phyloP scores from a whole-genome alignment of 2,113 vertebrate species.

The Canis aureus region DNA sequence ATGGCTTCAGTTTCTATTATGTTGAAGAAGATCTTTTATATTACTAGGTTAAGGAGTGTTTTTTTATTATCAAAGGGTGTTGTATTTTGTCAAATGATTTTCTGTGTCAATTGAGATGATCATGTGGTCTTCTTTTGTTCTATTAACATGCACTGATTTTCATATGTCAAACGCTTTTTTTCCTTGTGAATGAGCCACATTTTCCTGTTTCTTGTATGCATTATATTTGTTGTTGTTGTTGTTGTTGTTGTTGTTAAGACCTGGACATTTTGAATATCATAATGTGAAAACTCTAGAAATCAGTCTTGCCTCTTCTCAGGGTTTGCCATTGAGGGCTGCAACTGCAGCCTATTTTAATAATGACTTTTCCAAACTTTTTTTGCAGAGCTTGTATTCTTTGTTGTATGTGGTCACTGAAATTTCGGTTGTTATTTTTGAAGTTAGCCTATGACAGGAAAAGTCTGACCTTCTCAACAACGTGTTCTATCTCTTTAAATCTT shows the following conservation, averaged over 20 bases:
- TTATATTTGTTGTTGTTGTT: neutral
- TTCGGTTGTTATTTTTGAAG: neutral
- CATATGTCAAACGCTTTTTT: neutral
- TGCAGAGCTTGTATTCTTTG: neutral
- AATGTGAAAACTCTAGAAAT: neutral
- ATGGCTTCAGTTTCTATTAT: neutral
- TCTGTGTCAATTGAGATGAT: neutral
- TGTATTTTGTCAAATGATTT: neutral
- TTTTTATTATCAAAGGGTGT: neutral
- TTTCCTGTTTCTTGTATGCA: neutral
- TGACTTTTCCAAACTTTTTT: neutral
- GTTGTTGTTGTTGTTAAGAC: neutral
- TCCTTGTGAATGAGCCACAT: neutral
- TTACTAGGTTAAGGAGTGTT: neutral
- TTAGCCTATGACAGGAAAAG: neutral
- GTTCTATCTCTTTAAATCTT: neutral
- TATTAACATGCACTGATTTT: neutral
- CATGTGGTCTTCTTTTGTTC: neutral
- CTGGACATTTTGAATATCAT: neutral
- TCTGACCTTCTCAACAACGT: neutral
- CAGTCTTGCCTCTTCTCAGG: neutral
- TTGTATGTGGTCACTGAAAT: neutral
- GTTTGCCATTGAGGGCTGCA: neutral
- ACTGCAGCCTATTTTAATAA: neutral
- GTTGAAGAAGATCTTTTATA: neutral